These are phyloP conservation scores for Peromyscus melanophrys DNA, from an alignment of 2,797 vertebrate species.

Conservation along the genomic window DNA sequence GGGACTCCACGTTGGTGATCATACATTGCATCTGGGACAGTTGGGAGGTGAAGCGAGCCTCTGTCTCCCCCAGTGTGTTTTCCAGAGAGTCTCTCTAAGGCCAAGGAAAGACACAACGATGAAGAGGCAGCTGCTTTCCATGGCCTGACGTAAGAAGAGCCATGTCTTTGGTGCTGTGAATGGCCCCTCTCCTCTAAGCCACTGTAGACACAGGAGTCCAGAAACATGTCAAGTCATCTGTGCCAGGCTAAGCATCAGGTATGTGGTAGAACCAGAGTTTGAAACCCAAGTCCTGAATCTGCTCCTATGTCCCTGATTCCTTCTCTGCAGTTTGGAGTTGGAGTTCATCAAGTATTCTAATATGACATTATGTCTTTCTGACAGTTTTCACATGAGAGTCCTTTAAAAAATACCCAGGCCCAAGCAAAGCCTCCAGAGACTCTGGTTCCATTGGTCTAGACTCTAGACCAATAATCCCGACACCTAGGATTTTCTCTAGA, in stretches of 20 bases:
- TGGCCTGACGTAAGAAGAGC: not conserved
- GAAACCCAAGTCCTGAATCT: not conserved
- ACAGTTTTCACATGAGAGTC: not conserved
- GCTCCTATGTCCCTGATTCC: not conserved
- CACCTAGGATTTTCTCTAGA: not conserved
- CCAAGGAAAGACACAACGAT: not conserved
- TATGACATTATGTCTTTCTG: not conserved
- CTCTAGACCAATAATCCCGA: not conserved
- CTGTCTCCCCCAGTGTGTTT: slow-evolving; percentile 85
- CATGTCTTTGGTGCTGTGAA: not conserved
- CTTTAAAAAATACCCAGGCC: not conserved
- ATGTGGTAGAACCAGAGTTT: not conserved
- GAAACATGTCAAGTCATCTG: not conserved
- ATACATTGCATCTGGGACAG: slow-evolving; percentile 87
- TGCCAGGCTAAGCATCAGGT: not conserved
- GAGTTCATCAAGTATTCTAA: not conserved
- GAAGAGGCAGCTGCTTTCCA: not conserved
- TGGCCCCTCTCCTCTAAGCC: not conserved
- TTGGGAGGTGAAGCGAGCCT: slow-evolving; percentile 87
- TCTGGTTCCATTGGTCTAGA: not conserved
- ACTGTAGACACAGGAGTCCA: not conserved
- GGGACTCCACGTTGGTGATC: slow-evolving; percentile 88
- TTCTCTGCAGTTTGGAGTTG: not conserved
- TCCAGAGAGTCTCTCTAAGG: slow-evolving; percentile 92
- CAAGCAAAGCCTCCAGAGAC: not conserved